Conservation (phyloP, 2,113 vertebrate genomes). For the Marmota flaviventris region DNA sequence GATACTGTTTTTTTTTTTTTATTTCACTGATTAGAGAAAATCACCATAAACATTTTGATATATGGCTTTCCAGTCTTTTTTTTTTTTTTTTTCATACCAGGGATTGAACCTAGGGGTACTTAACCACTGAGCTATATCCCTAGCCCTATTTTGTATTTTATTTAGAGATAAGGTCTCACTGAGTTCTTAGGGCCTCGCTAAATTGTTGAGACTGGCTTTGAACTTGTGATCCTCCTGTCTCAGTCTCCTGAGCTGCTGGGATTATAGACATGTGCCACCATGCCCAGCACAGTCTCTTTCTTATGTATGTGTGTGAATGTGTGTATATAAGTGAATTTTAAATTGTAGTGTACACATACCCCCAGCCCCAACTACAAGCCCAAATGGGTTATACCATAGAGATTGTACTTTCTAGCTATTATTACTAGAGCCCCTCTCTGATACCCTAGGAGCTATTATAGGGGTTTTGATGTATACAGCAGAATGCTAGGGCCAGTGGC, state of each 20-base stretch:
- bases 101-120: background rate
- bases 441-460: background rate
- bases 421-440: background rate
- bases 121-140: background rate
- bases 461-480: background rate
- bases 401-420: background rate
- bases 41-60: constrained; percentile 30
- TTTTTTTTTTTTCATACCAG: background rate
- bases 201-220: background rate
- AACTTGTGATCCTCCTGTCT: background rate
- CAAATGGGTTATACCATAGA: background rate
- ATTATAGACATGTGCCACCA: background rate
- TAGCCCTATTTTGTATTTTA: background rate
- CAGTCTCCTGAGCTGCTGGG: background rate
- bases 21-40: constrained; percentile 18
- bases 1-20: background rate
- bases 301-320: background rate
- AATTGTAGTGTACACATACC: background rate
- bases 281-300: background rate
- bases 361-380: background rate
- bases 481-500: background rate
- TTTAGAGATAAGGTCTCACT: background rate
- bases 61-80: background rate
- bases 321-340: background rate
- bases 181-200: background rate